Evolutionary conservation across 2,113 vertebrate genomes (phyloP), one percentile per base, ranked within the genome.

Genomic region (Hemicordylus capensis): DNA sequence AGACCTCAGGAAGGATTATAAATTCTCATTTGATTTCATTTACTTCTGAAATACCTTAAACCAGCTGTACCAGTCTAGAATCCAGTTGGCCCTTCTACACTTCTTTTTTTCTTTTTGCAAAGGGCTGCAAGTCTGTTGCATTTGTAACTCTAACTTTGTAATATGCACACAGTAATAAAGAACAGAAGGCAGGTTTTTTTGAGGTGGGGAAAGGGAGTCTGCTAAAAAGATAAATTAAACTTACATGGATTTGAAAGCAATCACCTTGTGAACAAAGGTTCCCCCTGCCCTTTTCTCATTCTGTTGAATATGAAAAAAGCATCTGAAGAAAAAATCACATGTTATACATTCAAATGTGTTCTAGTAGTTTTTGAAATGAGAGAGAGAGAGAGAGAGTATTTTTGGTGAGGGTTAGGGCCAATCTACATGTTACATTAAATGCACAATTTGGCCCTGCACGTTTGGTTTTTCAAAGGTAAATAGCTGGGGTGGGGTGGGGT

Each of bases 21-120:
- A 96, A 96, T 97, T 96, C 96, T 96, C 96, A 94, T 97, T 96
- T 97, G 95, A 97, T 97, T 97, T 97, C 96, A 96, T 96, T 97
- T 96, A 95, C 94, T 95, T 96, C 93, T 91, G 91, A 96, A 94
- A 95, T 96, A 93, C 96, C 94, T 96, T 93, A 95, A 96, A 95
- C 95, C 97, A 97, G 95, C 96, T 97, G 96, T 94, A 94, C 93
- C 93, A 94, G 91, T 84, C 93, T 89, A 94, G 93, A 95, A 95
- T 94, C 92, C 88, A 89, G 89, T 87, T 85, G 64, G 89, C 73
- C 84, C 72, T 93, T 94, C 88, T 0, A 90, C 89, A 91, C 93
- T 89, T 64, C 87, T 86, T 24, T 84, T 89, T 39, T 14, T 67
- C 87, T 86, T 76, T 56, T 89, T 92, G 70, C 81, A 92, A 93